Base-by-base conservation (phyloP, 1,140 invertebrate species). In the Centruroides sculpturatus region DNA sequence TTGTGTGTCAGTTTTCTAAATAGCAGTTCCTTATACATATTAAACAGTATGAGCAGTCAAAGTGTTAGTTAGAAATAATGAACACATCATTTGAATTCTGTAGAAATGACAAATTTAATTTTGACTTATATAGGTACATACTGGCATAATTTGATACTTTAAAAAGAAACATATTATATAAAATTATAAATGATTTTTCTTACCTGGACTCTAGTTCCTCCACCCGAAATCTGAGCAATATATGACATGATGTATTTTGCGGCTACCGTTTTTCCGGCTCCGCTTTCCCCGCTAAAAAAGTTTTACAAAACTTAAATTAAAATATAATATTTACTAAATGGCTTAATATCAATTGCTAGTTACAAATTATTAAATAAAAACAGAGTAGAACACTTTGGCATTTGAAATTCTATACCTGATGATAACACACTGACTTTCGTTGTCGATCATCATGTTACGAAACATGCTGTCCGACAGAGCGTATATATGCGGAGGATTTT, bases 181-280 rank as follows among this genome's bases (percentile, higher is more conserved):
- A 9, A 9, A 3, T 35, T 12, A 6, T 13, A 57, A 6, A 50
- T 12, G 50, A 59, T 48, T 56, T 35, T 11, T 47, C 64, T 57
- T 63, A 77, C 76, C 71, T 85, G 82, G 23, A 86, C 84, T 63
- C 76, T 76, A 5, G 77, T 69, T 12, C 83, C 83, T 41, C 85
- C 85, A 3, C 85, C 84, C 36, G 83, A 86, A 2, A 86, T 78
- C 68, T 79, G 78, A 3, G 84, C 77, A 35, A 87, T 80, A 68
- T 87, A 88, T 8, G 79, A 78, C 85, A 88, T 87, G 64, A 88
- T 86, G 69, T 81, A 85, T 72, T 85, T 87, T 7, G 85, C 85
- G 50, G 82, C 80, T 8, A 89, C 85, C 0, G 87, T 89, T 72
- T 89, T 89, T 12, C 86, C 86, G 55, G 86, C 85, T 41, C 86